phyloP scores from a whole-genome alignment of 53 echinoderm and acorn worm genomes.

The Antedon mediterranea region DNA sequence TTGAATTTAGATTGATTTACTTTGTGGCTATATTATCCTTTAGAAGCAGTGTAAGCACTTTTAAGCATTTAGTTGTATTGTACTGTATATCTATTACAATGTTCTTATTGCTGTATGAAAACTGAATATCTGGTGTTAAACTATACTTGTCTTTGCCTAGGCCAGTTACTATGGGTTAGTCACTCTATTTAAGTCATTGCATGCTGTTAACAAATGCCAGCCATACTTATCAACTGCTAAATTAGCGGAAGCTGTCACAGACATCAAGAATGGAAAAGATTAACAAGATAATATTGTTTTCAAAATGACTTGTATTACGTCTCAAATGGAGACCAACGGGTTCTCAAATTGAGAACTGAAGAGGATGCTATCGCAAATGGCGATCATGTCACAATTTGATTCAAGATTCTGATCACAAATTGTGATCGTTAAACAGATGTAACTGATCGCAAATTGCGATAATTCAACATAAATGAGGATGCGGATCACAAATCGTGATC shows the following conservation, averaged over 20 bases:
- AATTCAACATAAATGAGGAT: neutral
- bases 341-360: slow-evolving; percentile 36
- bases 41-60: too few relatives aligned
- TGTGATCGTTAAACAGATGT: neutral
- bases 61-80: too few relatives aligned
- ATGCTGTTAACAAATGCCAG: neutral
- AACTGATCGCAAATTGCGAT: neutral
- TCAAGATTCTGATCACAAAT: neutral
- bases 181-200: neutral
- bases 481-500: too few relatives aligned
- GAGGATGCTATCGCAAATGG: slow-evolving; percentile 23
- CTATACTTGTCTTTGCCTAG: neutral
- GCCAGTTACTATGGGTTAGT: neutral
- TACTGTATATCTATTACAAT: too few relatives aligned
- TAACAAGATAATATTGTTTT: neutral
- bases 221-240: too few relatives aligned
- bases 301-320: neutral
- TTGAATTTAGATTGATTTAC: too few relatives aligned
- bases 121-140: too few relatives aligned
- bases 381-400: slow-evolving; percentile 6
- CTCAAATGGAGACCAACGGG: slow-evolving; percentile 6
- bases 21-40: too few relatives aligned
- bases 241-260: too few relatives aligned
- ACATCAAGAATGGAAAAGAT: neutral
- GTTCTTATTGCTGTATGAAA: too few relatives aligned